Evolutionary conservation across 2,113 vertebrate genomes (phyloP).

Genomic region (Oxygymnocypris stewartii): DNA sequence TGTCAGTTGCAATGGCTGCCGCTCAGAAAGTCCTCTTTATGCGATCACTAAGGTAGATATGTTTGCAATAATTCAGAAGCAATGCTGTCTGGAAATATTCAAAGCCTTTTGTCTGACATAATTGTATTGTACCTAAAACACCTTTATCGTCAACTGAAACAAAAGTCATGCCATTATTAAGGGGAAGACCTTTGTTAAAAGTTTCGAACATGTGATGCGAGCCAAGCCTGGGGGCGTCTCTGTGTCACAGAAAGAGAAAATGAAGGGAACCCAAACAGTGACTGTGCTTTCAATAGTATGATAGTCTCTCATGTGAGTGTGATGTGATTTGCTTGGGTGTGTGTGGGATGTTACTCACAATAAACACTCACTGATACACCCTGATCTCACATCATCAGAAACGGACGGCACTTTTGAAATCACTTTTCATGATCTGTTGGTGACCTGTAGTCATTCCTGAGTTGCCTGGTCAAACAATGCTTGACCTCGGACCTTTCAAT

Average conservation of each 20-base stretch:
- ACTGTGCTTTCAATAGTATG: background rate
- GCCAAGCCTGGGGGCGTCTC: slow-evolving; percentile 8
- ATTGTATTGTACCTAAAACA: background rate
- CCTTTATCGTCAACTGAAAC: background rate
- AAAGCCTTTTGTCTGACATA: background rate
- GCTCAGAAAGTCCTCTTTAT: background rate
- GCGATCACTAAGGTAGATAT: background rate
- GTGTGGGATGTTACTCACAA: slow-evolving; percentile 49
- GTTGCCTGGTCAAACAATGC: background rate
- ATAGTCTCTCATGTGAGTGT: slow-evolving; percentile 12
- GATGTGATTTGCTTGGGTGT: slow-evolving; percentile 58
- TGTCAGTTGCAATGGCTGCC: background rate
- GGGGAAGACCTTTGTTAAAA: background rate
- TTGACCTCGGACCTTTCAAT: slow-evolving; percentile 1
- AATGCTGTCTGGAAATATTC: background rate
- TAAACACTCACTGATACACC: slow-evolving; percentile 31
- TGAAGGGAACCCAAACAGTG: slow-evolving; percentile 21
- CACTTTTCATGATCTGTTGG: slow-evolving; percentile 29
- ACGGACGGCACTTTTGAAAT: background rate
- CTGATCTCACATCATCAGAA: slow-evolving; percentile 13
- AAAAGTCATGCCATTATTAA: background rate
- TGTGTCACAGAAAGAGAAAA: slow-evolving; percentile 32
- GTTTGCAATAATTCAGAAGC: background rate
- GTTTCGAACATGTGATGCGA: background rate
- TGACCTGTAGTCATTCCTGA: slow-evolving; percentile 24